These are phyloP conservation scores for Enteromius unitaeniatus DNA, from an alignment of 2,797 vertebrate species.

Conservation along the genomic window DNA sequence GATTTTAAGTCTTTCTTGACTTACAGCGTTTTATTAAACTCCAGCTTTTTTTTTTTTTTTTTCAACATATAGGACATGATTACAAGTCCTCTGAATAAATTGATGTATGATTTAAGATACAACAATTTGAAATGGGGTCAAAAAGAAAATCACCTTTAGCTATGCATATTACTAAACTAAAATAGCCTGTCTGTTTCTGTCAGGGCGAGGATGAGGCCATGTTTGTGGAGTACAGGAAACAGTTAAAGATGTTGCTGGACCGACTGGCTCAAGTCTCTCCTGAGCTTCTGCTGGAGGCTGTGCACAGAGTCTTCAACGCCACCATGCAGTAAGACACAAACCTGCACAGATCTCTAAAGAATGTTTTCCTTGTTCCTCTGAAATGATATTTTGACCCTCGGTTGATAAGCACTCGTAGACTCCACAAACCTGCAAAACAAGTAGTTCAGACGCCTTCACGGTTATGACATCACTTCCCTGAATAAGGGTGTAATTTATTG, in stretches of 20 bases:
- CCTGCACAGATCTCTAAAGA: not conserved
- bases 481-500: too few relatives aligned
- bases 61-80: too few relatives aligned
- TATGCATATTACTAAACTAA: too few relatives aligned
- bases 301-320: slow-evolving; percentile 89
- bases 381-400: not conserved
- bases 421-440: not conserved
- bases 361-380: not conserved
- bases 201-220: slow-evolving; percentile 99
- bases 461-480: not conserved
- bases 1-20: too few relatives aligned
- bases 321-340: slow-evolving; percentile 87
- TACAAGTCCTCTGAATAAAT: too few relatives aligned
- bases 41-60: too few relatives aligned
- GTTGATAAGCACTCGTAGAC: not conserved
- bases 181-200: not conserved
- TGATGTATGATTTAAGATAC: too few relatives aligned
- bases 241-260: slow-evolving; percentile 94
- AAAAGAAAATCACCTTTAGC: too few relatives aligned
- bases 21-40: too few relatives aligned
- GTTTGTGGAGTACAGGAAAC: slow-evolving; percentile 99
- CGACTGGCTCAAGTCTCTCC: slow-evolving; percentile 96
- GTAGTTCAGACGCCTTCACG: not conserved
- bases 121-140: too few relatives aligned
- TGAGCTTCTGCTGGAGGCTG: slow-evolving; percentile 90